A percentile compares a stretch with the other conserved stretches of the same genome.
Evolutionary conservation across 2,113 vertebrate genomes (phyloP).

Genomic region (Amphiprion ocellaris): DNA sequence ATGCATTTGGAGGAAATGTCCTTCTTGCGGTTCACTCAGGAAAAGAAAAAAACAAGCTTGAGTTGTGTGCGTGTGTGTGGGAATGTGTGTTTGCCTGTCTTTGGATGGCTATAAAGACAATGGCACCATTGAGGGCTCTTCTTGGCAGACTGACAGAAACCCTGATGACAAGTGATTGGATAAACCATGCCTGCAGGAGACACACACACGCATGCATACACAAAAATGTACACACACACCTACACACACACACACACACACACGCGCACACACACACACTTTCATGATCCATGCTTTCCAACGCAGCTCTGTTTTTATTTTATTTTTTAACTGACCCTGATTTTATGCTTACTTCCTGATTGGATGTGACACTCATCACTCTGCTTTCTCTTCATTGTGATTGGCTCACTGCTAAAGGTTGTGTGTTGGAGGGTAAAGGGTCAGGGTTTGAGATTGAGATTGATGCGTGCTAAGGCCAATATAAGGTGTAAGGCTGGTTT

Average conservation of each 20-base stretch:
- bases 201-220: slow-evolving; percentile 37
- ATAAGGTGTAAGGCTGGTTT: slow-evolving; percentile 21
- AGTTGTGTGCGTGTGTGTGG: slow-evolving; percentile 18
- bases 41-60: not conserved
- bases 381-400: not conserved
- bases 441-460: slow-evolving; percentile 46
- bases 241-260: slow-evolving; percentile 28
- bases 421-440: slow-evolving; percentile 1
- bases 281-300: slow-evolving; percentile 42
- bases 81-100: slow-evolving; percentile 27
- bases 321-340: slow-evolving; percentile 39
- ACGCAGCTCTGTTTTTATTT: slow-evolving; percentile 13
- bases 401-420: slow-evolving; percentile 25
- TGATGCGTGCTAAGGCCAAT: slow-evolving; percentile 17
- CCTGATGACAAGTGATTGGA: slow-evolving; percentile 79
- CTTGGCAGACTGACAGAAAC: slow-evolving; percentile 77
- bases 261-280: slow-evolving; percentile 27
- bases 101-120: slow-evolving; percentile 65
- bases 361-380: slow-evolving; percentile 35
- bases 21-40: not conserved
- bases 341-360: slow-evolving; percentile 41
- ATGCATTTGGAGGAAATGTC: slow-evolving; percentile 34
- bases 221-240: slow-evolving; percentile 29
- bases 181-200: slow-evolving; percentile 69
- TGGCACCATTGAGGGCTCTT: slow-evolving; percentile 58